Evolutionary conservation across 2,797 vertebrate genomes (phyloP).

Genomic region (Labroides dimidiatus): DNA sequence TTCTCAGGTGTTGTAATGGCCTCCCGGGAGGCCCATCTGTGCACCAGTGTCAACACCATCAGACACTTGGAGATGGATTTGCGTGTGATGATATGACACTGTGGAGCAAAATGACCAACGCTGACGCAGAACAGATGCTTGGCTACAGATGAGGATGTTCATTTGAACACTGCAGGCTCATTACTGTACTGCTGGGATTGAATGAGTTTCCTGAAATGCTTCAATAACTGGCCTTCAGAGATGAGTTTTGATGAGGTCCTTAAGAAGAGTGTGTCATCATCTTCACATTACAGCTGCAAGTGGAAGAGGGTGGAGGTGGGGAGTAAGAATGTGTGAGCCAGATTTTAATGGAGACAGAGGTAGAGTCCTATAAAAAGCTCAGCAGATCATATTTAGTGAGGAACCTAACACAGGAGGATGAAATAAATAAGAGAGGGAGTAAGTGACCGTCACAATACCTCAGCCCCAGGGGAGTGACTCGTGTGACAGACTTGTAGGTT

Average conservation of each 20-base stretch:
- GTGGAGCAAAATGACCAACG: constrained; percentile 23
- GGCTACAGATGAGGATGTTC: not conserved
- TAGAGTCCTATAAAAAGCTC: constrained; percentile 11
- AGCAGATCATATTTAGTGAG: constrained; percentile 21
- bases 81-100: constrained; percentile 4
- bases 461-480: not conserved
- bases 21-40: constrained; percentile 26
- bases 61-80: constrained; percentile 12
- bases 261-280: constrained; percentile 39
- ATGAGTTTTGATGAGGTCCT: constrained; percentile 20
- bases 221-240: constrained; percentile 20
- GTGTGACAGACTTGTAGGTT: constrained; percentile 11
- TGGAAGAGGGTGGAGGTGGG: constrained; percentile 4
- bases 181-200: not conserved
- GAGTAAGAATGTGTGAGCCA: constrained; percentile 1
- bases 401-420: constrained; percentile 17
- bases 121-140: not conserved
- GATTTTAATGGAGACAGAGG: constrained; percentile 26
- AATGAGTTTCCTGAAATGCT: constrained; percentile 9
- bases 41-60: constrained; percentile 20
- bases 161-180: not conserved
- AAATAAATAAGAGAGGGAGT: constrained; percentile 25
- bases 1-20: constrained; percentile 42
- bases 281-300: constrained; percentile 18
- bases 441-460: constrained; percentile 4